These are phyloP conservation scores for Drosophila kokeensis DNA, from an alignment of 2,888 invertebrate genomes.

Conservation along the genomic window DNA sequence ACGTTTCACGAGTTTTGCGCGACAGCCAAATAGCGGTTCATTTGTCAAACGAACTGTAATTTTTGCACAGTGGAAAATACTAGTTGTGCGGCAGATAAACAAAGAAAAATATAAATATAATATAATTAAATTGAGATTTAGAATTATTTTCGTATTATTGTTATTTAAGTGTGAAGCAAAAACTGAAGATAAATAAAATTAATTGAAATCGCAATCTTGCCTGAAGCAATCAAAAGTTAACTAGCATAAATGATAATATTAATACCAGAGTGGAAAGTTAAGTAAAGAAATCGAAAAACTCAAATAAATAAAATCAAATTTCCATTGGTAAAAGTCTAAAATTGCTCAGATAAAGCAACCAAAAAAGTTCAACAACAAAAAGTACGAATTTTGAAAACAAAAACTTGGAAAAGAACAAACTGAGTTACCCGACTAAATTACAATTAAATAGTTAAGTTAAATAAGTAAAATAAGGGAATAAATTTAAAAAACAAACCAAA, in stretches of 20 bases:
- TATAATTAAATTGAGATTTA: background rate
- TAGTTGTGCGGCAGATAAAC: background rate
- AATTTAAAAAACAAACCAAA: background rate
- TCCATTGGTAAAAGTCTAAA: background rate
- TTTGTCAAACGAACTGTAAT: background rate
- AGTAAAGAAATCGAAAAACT: background rate
- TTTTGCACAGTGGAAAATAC: background rate
- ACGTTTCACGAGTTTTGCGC: conserved; percentile 25
- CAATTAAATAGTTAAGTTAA: background rate
- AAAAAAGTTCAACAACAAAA: background rate
- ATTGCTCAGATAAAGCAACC: background rate
- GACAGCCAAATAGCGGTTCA: background rate
- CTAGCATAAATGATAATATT: background rate
- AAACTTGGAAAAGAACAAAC: background rate
- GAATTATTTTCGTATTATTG: background rate
- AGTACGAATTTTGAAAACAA: background rate
- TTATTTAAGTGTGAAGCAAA: background rate
- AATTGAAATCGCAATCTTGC: background rate
- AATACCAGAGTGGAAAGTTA: background rate
- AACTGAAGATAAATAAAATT: background rate
- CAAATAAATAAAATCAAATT: background rate
- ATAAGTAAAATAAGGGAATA: background rate
- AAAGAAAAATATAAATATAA: background rate
- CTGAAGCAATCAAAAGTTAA: background rate
- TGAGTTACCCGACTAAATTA: background rate